phyloP scores from a whole-genome alignment of 2,888 invertebrate genomes.

The Eubasilissa splendida region DNA sequence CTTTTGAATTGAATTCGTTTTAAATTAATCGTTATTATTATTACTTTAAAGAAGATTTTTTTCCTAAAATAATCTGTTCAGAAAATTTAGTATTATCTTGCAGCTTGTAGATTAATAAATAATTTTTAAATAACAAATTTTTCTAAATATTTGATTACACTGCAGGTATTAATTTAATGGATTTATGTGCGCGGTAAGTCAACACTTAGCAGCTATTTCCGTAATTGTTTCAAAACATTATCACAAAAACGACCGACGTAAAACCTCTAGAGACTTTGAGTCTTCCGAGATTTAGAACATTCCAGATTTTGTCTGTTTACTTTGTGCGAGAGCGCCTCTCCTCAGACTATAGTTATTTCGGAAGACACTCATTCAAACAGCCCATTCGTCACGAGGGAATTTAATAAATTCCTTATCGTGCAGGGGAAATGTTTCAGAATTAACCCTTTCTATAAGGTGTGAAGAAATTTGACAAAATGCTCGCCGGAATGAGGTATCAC shows the following conservation, averaged over 20 bases:
- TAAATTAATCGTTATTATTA: no score
- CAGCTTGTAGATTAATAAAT: no score
- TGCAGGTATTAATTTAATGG: no score
- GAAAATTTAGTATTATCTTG: no score
- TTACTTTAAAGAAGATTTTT: no score
- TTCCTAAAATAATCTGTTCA: no score
- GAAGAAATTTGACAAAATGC: slow-evolving; percentile 18
- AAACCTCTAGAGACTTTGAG: slow-evolving; percentile 28
- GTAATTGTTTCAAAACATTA: slow-evolving; percentile 19
- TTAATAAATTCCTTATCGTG: not conserved
- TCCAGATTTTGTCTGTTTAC: slow-evolving; percentile 28
- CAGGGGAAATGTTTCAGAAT: not conserved
- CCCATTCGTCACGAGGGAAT: not conserved
- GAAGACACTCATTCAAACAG: not conserved
- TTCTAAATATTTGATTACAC: no score
- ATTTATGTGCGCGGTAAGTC: not conserved
- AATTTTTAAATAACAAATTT: no score
- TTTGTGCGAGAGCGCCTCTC: slow-evolving; percentile 10
- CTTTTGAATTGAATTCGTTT: no score
- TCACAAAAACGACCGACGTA: not conserved
- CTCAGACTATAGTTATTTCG: slow-evolving; percentile 15
- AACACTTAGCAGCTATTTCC: not conserved
- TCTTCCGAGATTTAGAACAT: slow-evolving; percentile 29
- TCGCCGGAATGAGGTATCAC: slow-evolving; percentile 28
- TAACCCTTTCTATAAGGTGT: not conserved